These are phyloP conservation scores for Dendrolimus kikuchii DNA, from an alignment of 1,140 invertebrate genomes.

Conservation along the genomic window DNA sequence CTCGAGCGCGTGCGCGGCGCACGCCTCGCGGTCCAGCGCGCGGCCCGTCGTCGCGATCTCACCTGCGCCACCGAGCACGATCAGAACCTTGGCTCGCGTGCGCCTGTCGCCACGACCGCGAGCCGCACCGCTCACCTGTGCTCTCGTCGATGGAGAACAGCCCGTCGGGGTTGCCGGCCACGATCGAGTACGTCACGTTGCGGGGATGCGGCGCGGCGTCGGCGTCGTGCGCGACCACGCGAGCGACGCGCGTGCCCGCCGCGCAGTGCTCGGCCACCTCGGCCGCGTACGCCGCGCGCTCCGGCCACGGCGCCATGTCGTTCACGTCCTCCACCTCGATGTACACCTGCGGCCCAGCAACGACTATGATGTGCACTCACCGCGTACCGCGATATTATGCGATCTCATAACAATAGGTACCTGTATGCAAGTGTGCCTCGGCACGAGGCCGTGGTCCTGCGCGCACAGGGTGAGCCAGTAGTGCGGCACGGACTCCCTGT, in stretches of 20 bases:
- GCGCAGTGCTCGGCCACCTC: constrained; percentile 88
- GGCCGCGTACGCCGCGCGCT: constrained; percentile 88
- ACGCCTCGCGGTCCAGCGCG: constrained; percentile 88
- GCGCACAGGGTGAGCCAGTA: constrained; percentile 97
- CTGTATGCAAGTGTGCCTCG: constrained; percentile 85
- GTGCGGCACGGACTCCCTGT: constrained; percentile 88
- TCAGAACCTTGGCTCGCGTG: background rate
- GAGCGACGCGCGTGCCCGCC: constrained; percentile 80
- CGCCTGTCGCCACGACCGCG: background rate
- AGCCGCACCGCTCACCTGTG: constrained; percentile 77
- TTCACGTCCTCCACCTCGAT: constrained; percentile 92
- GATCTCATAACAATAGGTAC: constrained; percentile 58
- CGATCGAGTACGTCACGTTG: constrained; percentile 86
- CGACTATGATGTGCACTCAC: background rate
- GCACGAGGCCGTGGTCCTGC: constrained; percentile 91
- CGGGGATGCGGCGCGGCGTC: constrained; percentile 82
- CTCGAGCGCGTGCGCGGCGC: constrained; percentile 88
- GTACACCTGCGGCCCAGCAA: constrained; percentile 79
- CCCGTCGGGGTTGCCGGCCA: constrained; percentile 91
- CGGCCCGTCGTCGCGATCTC: constrained; percentile 86
- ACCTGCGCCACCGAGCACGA: constrained; percentile 69
- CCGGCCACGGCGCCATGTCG: constrained; percentile 93
- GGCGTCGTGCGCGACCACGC: constrained; percentile 85
- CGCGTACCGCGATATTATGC: background rate
- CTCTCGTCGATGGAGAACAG: constrained; percentile 90